phyloP scores from a whole-genome alignment of 1,140 invertebrate species.

The Drosophila teissieri region DNA sequence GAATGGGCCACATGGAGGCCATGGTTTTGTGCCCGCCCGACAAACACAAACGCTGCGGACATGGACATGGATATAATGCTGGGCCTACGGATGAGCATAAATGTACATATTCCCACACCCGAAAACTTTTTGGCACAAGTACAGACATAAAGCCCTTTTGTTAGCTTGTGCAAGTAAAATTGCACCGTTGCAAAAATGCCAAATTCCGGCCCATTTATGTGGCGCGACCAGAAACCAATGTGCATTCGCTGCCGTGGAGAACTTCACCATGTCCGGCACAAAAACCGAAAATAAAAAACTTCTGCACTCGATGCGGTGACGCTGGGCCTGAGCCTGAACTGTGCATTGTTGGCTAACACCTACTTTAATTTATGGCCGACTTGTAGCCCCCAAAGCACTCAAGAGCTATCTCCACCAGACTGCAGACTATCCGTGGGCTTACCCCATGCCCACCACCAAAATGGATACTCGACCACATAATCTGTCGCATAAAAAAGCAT shows the following conservation, averaged over 20 bases:
- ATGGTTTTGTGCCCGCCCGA: conserved; percentile 4
- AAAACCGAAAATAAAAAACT: conserved; percentile 31
- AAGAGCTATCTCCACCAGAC: conserved; percentile 26
- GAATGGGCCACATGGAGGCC: conserved; percentile 1
- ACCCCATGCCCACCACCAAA: conserved; percentile 1
- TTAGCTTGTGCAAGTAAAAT: conserved; percentile 28
- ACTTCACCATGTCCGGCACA: conserved; percentile 36
- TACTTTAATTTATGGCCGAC: conserved; percentile 39
- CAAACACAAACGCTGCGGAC: background rate
- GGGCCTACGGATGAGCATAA: conserved; percentile 20
- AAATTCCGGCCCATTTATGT: conserved; percentile 49
- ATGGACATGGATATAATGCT: conserved; percentile 5
- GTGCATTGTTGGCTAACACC: conserved; percentile 42
- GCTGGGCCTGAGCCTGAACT: conserved; percentile 33
- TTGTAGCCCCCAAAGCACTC: conserved; percentile 28
- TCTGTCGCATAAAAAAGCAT: background rate
- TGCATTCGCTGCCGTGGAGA: conserved; percentile 20
- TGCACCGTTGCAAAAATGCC: conserved; percentile 52
- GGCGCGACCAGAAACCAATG: conserved; percentile 47
- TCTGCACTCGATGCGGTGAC: conserved; percentile 34
- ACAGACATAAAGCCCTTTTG: conserved; percentile 29
- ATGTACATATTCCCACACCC: conserved; percentile 32
- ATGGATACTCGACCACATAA: conserved; percentile 18
- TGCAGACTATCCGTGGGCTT: background rate
- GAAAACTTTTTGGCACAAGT: conserved; percentile 26